A percentile compares a stretch with the other conserved stretches of the same genome.
Evolutionary conservation across 2,888 invertebrate species (phyloP).

Genomic region (Lissonota sp.): DNA sequence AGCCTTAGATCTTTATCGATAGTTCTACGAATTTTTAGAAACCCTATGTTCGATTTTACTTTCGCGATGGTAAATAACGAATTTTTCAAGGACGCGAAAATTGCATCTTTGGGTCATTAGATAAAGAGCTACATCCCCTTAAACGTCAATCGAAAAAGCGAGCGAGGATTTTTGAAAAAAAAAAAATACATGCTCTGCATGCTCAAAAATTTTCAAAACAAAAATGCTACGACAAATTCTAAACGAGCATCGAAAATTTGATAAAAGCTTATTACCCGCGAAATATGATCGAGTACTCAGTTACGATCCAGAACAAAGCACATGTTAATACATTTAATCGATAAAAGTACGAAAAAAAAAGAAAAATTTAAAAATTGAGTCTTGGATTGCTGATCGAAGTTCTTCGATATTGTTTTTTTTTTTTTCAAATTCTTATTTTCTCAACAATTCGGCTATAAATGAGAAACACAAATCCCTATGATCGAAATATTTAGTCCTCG

Average conservation of each 20-base stretch:
- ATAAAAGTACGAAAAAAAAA: conserved; percentile 35
- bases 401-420: conserved; percentile 1
- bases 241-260: conserved; percentile 68
- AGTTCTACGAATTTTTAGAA: no score
- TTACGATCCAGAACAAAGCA: conserved; percentile 72
- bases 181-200: not conserved
- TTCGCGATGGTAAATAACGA: no score
- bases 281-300: conserved; percentile 73
- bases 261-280: conserved; percentile 74
- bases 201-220: conserved; percentile 14
- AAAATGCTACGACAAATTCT: conserved; percentile 48
- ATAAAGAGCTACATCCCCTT: no score
- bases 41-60: no score
- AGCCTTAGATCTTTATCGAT: no score
- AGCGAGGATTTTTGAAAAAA: not conserved
- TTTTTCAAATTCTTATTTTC: not conserved
- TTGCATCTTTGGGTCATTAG: no score
- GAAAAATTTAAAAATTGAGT: no score
- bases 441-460: no score
- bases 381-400: not conserved
- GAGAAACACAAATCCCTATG: no score
- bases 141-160: not conserved
- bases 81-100: no score
- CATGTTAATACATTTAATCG: conserved; percentile 71
- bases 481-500: no score